These are phyloP conservation scores for Drosophila affinis DNA, from an alignment of 2,888 invertebrate genomes.

Conservation along the genomic window DNA sequence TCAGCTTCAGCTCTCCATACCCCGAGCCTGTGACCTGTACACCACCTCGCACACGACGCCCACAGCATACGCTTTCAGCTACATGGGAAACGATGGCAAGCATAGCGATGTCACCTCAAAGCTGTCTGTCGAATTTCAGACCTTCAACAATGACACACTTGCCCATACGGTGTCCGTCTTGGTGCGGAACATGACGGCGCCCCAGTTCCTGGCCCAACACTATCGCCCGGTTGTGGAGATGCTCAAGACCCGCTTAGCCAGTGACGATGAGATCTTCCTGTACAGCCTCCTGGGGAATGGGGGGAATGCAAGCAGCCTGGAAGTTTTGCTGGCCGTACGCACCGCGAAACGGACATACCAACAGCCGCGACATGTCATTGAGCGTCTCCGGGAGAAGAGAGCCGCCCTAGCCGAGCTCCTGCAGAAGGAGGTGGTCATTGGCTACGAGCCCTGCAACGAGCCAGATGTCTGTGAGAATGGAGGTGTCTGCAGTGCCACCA, in stretches of 20 bases:
- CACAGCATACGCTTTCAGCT: conserved; percentile 90
- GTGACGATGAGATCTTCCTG: conserved; percentile 87
- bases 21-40: conserved; percentile 91
- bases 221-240: conserved; percentile 90
- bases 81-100: conserved; percentile 95
- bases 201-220: conserved; percentile 90
- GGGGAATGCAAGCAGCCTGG: conserved; percentile 76
- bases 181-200: conserved; percentile 89
- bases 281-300: conserved; percentile 87
- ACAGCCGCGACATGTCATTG: conserved; percentile 87
- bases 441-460: conserved; percentile 90
- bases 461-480: conserved; percentile 90
- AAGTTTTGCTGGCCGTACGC: conserved; percentile 89
- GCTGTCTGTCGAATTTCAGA: conserved; percentile 91
- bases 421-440: conserved; percentile 86
- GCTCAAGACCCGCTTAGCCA: conserved; percentile 87
- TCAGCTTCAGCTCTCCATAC: conserved; percentile 87
- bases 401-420: conserved; percentile 87
- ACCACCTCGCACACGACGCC: conserved; percentile 88
- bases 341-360: conserved; percentile 86
- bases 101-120: conserved; percentile 94
- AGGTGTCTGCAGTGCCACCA: conserved; percentile 90
- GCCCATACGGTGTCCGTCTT: conserved; percentile 92
- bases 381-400: conserved; percentile 87
- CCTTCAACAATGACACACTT: conserved; percentile 92